Evolutionary conservation across 2,888 invertebrate genomes (phyloP).

Genomic region (Scaptomyza parva): DNA sequence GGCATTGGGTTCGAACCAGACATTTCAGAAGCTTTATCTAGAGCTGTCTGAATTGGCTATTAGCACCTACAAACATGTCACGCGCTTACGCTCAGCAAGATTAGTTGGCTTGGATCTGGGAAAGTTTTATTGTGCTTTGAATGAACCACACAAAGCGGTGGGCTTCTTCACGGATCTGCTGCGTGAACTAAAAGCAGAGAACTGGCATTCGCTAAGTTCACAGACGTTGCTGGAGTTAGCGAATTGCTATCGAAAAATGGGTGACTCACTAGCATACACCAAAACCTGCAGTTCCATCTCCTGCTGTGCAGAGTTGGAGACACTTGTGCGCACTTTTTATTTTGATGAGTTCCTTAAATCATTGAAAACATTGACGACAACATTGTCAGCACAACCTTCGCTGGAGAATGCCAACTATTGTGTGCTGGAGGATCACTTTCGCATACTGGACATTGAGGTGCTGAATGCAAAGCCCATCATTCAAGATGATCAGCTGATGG

Average conservation of each 20-base stretch:
- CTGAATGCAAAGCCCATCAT: conserved; percentile 82
- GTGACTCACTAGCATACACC: conserved; percentile 89
- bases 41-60: conserved; percentile 97
- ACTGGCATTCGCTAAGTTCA: conserved; percentile 93
- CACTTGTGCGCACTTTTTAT: conserved; percentile 90
- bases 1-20: conserved; percentile 94
- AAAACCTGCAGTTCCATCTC: conserved; percentile 93
- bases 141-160: conserved; percentile 94
- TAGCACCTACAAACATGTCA: conserved; percentile 98
- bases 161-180: conserved; percentile 94
- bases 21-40: conserved; percentile 95
- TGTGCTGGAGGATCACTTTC: conserved; percentile 85
- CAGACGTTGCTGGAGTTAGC: conserved; percentile 94
- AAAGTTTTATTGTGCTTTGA: conserved; percentile 94
- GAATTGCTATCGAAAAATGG: conserved; percentile 92
- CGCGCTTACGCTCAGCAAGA: conserved; percentile 91
- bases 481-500: conserved; percentile 86
- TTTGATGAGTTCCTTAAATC: conserved; percentile 93
- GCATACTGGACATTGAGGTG: conserved; percentile 82
- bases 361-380: conserved; percentile 84
- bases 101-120: conserved; percentile 95
- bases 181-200: conserved; percentile 94
- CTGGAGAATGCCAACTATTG: conserved; percentile 83
- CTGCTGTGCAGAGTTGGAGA: conserved; percentile 90
- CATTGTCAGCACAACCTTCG: conserved; percentile 79